Conservation (phyloP, 2,113 vertebrate species). For the Grantiella picta region DNA sequence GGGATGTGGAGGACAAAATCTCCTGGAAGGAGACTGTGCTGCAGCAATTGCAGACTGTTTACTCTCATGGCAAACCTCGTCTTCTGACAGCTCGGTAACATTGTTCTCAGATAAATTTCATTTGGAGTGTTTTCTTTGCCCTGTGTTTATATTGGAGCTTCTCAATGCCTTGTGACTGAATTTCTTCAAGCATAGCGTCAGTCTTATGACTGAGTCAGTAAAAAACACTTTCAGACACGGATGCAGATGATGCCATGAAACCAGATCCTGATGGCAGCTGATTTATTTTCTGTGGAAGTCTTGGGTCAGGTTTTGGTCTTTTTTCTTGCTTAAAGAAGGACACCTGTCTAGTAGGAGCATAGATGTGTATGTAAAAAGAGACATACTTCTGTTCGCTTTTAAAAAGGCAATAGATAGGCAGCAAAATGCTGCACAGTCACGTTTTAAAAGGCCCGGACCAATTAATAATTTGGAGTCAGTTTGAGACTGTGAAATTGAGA, state of each 20-base stretch:
- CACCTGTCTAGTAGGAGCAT: not conserved
- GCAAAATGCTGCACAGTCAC: not conserved
- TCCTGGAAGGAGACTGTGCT: conserved; percentile 56
- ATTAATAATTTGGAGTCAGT: not conserved
- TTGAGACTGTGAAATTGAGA: not conserved
- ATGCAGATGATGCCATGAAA: not conserved
- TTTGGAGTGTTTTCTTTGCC: not conserved
- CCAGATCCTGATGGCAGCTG: not conserved
- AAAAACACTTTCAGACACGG: not conserved
- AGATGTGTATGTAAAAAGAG: not conserved
- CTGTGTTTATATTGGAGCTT: not conserved
- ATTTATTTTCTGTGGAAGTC: not conserved
- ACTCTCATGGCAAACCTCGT: not conserved
- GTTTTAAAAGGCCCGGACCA: not conserved
- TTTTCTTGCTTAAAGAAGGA: not conserved
- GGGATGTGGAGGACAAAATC: conserved; percentile 27
- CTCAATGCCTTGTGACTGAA: not conserved
- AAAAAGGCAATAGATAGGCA: not conserved
- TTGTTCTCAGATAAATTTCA: not conserved
- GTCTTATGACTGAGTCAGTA: not conserved
- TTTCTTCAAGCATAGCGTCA: not conserved
- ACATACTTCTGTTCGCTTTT: not conserved
- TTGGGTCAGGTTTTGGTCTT: not conserved
- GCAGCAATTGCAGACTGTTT: not conserved
- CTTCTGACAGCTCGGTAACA: not conserved